Evolutionary conservation across 2,888 invertebrate genomes (phyloP).

Genomic region (Lycia hirtaria): DNA sequence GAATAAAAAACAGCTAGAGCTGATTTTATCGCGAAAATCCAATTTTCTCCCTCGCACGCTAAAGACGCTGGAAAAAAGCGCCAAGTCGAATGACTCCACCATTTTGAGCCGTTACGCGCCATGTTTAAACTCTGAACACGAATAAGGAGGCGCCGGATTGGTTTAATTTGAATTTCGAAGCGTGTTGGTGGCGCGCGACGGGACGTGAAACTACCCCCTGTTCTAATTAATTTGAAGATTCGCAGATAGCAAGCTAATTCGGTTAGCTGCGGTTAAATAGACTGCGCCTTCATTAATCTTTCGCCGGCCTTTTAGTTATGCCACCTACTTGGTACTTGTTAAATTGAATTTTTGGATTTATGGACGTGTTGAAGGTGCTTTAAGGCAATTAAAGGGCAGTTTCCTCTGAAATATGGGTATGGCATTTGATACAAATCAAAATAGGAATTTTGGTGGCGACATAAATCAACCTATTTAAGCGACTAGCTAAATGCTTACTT

Average conservation of each 20-base stretch:
- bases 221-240: slow-evolving; percentile 83
- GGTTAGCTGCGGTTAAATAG: slow-evolving; percentile 78
- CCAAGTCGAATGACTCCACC: slow-evolving; percentile 83
- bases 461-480: slow-evolving; percentile 14
- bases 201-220: slow-evolving; percentile 62
- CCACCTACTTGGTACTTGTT: slow-evolving; percentile 62
- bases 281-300: slow-evolving; percentile 76
- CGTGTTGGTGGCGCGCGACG: slow-evolving; percentile 58
- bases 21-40: slow-evolving; percentile 85
- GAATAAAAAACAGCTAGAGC: slow-evolving; percentile 75
- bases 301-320: slow-evolving; percentile 58
- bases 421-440: slow-evolving; percentile 33
- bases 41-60: slow-evolving; percentile 85
- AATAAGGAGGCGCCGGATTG: slow-evolving; percentile 85
- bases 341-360: slow-evolving; percentile 43
- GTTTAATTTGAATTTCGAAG: slow-evolving; percentile 85
- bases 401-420: slow-evolving; percentile 30
- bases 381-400: slow-evolving; percentile 36
- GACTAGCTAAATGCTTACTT: background rate
- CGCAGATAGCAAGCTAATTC: slow-evolving; percentile 82
- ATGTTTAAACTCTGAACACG: slow-evolving; percentile 82
- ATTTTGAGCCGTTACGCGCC: slow-evolving; percentile 80
- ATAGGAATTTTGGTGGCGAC: slow-evolving; percentile 19
- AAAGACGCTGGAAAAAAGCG: slow-evolving; percentile 84
- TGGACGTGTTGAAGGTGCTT: slow-evolving; percentile 29